Percentiles rank a stretch among this genome's conserved stretches.
Evolutionary conservation across 1,140 invertebrate species (phyloP).

Genomic region (Macrobrachium nipponense): DNA sequence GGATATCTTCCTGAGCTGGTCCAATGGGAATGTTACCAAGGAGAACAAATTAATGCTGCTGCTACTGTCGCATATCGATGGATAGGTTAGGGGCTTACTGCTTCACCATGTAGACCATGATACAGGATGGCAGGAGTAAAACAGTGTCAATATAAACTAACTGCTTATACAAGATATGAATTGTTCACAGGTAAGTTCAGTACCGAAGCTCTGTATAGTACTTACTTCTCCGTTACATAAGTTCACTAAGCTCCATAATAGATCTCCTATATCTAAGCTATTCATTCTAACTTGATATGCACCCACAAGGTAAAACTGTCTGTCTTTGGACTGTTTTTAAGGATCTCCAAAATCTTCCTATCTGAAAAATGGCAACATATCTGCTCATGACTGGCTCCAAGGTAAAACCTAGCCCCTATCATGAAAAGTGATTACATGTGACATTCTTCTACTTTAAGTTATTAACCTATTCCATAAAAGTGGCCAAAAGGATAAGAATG

Average conservation of each 20-base stretch:
- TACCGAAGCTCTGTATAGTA: too few species aligned
- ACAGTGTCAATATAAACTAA: constrained; percentile 6
- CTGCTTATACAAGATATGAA: constrained; percentile 11
- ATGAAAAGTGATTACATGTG: not conserved
- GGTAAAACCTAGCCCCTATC: constrained; percentile 17
- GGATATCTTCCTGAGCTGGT: constrained; percentile 43
- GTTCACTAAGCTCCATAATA: constrained; percentile 13
- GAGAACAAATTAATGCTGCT: constrained; percentile 21
- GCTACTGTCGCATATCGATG: not conserved
- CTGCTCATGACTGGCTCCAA: constrained; percentile 8
- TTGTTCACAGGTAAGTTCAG: constrained; percentile 23
- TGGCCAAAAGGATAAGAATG: not conserved
- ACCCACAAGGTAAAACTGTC: constrained; percentile 18
- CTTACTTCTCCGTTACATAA: not conserved
- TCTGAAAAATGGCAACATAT: not conserved
- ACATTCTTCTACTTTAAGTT: constrained; percentile 8
- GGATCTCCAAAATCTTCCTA: not conserved
- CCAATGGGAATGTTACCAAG: constrained; percentile 35
- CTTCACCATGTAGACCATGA: not conserved
- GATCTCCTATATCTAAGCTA: constrained; percentile 31
- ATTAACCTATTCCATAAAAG: constrained; percentile 18
- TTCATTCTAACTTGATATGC: constrained; percentile 44
- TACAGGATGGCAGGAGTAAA: constrained; percentile 5
- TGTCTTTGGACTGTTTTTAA: not conserved
- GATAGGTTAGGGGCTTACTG: constrained; percentile 5